These are phyloP conservation scores for Adelognathus sp. DNA, from an alignment of 2,888 invertebrate species.

Conservation along the genomic window DNA sequence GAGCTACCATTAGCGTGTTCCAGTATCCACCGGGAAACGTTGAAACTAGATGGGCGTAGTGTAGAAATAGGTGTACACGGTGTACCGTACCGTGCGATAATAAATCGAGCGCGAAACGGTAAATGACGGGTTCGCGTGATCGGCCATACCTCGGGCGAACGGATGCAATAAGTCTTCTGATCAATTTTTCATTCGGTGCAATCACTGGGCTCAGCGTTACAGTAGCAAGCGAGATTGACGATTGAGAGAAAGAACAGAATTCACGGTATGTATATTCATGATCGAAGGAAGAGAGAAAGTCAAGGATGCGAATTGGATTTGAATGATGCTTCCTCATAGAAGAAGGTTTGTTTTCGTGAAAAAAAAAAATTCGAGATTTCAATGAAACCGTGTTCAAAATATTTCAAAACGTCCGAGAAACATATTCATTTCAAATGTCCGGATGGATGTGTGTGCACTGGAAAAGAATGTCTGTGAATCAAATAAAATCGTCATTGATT, in stretches of 20 bases:
- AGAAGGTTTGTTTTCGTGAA: no score
- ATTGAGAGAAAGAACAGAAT: neutral
- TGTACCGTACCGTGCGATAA: neutral
- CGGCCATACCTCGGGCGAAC: neutral
- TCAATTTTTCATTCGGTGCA: neutral
- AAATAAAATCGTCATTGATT: no score
- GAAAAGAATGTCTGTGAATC: no score
- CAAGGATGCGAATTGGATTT: neutral
- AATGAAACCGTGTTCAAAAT: no score
- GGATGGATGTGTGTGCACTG: no score
- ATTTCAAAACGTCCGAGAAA: no score
- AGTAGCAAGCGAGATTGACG: neutral
- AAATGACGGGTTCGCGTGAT: slow-evolving; percentile 16
- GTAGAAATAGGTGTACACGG: neutral
- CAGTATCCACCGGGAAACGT: neutral
- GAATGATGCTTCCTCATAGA: no score
- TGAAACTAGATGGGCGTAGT: neutral
- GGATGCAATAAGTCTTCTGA: slow-evolving; percentile 3
- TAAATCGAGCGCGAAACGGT: slow-evolving; percentile 10
- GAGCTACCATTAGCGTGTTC: neutral
- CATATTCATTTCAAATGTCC: no score
- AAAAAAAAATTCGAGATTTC: no score
- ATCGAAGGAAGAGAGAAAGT: neutral
- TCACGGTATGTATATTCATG: neutral
- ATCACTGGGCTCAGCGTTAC: neutral